phyloP scores from a whole-genome alignment of 2,888 invertebrate genomes.

The Cephus runcator region DNA sequence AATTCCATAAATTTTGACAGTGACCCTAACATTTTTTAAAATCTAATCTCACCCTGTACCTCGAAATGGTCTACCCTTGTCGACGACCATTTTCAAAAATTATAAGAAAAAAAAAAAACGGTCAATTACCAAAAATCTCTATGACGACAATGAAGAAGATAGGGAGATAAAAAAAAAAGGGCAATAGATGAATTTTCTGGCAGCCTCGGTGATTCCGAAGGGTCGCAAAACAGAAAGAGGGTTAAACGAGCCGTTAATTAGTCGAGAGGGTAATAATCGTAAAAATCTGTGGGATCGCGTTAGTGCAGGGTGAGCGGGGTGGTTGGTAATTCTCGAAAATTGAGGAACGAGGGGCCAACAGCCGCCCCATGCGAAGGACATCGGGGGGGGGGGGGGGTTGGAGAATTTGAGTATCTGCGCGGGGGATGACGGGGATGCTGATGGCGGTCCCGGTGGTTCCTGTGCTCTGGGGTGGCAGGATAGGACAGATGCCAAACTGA shows the following conservation, averaged over 20 bases:
- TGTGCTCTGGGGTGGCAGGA: neutral
- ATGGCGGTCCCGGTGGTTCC: neutral
- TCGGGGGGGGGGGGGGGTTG: neutral
- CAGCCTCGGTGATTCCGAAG: neutral
- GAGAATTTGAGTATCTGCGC: too few species aligned
- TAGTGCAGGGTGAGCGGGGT: neutral
- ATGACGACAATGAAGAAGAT: neutral
- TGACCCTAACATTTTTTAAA: too few species aligned
- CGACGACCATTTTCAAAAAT: too few species aligned
- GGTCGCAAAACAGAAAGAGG: neutral
- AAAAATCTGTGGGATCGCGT: neutral
- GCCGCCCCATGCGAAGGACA: neutral
- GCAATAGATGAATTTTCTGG: neutral
- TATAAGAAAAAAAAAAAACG: neutral
- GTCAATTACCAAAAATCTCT: neutral
- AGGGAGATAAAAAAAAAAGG: neutral
- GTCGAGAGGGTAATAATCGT: neutral
- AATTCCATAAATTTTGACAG: neutral
- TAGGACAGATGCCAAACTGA: slow-evolving; percentile 31
- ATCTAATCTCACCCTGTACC: too few species aligned
- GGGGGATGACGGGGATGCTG: neutral
- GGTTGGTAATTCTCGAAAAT: neutral
- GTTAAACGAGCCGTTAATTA: neutral
- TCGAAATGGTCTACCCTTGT: too few species aligned
- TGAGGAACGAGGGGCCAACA: neutral